Base-by-base conservation (phyloP, 2,113 vertebrate genomes). In the Oryzias woworae region DNA sequence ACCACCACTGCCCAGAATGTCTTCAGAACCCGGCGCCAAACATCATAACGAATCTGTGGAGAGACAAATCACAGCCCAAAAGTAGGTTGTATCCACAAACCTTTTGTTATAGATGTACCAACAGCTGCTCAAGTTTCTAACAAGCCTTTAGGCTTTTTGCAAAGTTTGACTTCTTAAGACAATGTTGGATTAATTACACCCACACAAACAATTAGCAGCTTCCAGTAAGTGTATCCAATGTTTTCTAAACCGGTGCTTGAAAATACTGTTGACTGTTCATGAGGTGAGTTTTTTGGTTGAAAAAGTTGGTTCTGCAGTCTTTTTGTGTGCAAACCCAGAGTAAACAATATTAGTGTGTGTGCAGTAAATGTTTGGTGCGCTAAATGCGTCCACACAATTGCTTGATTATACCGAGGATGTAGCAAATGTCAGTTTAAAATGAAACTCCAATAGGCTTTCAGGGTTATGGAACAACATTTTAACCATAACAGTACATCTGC, bases 1-100 rank as follows among this genome's bases (percentile, higher is more conserved):
- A 93, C 92, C 58, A 84, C 89, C 10, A 89, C 85, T 0, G 85
- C 86, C 92, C 92, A 93, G 82, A 94, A 93, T 0, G 77, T 87
- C 76, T 93, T 94, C 69, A 90, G 73, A 22, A 86, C 1, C 20
- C 73, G 79, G 7, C 92, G 87, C 93, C 90, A 88, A n/a, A 85
- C 41, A 0, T 90, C 67, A 16, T 88, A 92, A 31, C 71, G 75
- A 2, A 86, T 72, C 93, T 91, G 64, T 48, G 43, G 12, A 17
- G 17, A 56, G 18, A 52, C 3, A 16, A 13, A 24, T n/a, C 20
- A 24, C 4, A 44, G 18, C 6, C 43, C 15, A 18, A 1, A 52
- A 5, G 16, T 20, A 24, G 12, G n/a, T 18, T 20, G 31, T 10
- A 20, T 43, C n/a, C 31, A 3, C 5, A 18, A 3, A 51, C 3